Evolutionary conservation across 1,140 invertebrate species (phyloP).

Genomic region (Drosophila ogumai): DNA sequence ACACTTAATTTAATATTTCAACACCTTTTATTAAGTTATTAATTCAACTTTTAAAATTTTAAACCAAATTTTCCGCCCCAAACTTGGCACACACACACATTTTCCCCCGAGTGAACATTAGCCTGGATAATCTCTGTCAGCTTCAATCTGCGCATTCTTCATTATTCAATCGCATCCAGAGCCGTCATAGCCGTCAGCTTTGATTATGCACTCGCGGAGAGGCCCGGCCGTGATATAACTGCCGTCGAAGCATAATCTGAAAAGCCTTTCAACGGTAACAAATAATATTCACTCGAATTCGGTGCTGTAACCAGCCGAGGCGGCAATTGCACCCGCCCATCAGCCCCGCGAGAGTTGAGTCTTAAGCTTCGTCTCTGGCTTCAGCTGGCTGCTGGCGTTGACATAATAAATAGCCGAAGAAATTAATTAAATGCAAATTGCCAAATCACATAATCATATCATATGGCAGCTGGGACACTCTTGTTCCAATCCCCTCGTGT

Average conservation of each 20-base stretch:
- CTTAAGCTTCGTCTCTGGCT: constrained; percentile 27
- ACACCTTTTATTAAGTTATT: no score
- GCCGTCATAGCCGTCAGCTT: constrained; percentile 36
- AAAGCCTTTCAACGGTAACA: constrained; percentile 58
- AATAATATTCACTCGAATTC: constrained; percentile 66
- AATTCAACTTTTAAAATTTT: not conserved
- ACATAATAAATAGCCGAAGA: constrained; percentile 80
- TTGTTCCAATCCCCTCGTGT: not conserved
- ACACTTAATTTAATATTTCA: not conserved
- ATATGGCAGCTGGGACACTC: constrained; percentile 64
- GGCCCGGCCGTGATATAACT: constrained; percentile 47
- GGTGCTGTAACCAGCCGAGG: constrained; percentile 59
- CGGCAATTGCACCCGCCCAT: constrained; percentile 48
- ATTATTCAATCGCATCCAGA: constrained; percentile 45
- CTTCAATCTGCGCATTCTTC: constrained; percentile 24
- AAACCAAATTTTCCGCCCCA: not conserved
- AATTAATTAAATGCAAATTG: constrained; percentile 84
- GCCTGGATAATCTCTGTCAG: constrained; percentile 6
- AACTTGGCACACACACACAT: not conserved
- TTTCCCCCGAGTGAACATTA: not conserved
- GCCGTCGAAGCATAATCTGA: constrained; percentile 45
- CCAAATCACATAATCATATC: constrained; percentile 81
- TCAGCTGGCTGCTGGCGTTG: constrained; percentile 47
- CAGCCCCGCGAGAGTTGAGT: constrained; percentile 25
- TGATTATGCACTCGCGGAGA: constrained; percentile 40